Conservation (phyloP, 2,888 invertebrate genomes). For the Chloroclystis v-ata region DNA sequence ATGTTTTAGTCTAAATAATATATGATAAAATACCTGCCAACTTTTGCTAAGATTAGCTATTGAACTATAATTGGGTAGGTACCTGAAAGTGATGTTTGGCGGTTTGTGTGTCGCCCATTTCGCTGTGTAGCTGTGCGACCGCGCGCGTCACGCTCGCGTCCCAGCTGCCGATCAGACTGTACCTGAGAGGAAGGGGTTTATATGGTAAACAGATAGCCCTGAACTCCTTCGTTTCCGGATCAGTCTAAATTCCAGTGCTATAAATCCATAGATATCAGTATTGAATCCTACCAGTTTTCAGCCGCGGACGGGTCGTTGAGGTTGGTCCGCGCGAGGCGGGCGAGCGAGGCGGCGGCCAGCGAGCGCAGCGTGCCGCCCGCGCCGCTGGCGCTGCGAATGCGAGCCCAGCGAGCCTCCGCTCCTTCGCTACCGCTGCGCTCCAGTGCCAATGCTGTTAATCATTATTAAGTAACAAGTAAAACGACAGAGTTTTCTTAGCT, state of each 20-base stretch:
- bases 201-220: no score
- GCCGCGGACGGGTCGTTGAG: slow-evolving; percentile 45
- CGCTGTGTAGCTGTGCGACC: slow-evolving; percentile 93
- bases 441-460: slow-evolving; percentile 47
- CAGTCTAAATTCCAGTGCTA: no score
- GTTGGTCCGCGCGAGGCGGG: slow-evolving; percentile 38
- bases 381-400: slow-evolving; percentile 43
- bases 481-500: no score
- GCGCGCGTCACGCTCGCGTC: slow-evolving; percentile 94
- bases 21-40: no score
- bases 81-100: slow-evolving; percentile 69
- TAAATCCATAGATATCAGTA: no score
- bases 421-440: slow-evolving; percentile 46
- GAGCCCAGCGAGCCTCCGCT: slow-evolving; percentile 55
- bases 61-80: no score
- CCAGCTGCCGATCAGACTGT: slow-evolving; percentile 79
- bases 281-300: slow-evolving; percentile 54
- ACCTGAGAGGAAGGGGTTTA: slow-evolving; percentile 40
- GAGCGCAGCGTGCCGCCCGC: slow-evolving; percentile 59
- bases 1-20: no score
- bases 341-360: slow-evolving; percentile 62
- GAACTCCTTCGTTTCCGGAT: no score
- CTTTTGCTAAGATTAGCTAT: no score
- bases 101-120: slow-evolving; percentile 87
- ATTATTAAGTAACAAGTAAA: no score